Conservation (phyloP, 1,140 invertebrate species). For the Stegodyphus mimosarum region DNA sequence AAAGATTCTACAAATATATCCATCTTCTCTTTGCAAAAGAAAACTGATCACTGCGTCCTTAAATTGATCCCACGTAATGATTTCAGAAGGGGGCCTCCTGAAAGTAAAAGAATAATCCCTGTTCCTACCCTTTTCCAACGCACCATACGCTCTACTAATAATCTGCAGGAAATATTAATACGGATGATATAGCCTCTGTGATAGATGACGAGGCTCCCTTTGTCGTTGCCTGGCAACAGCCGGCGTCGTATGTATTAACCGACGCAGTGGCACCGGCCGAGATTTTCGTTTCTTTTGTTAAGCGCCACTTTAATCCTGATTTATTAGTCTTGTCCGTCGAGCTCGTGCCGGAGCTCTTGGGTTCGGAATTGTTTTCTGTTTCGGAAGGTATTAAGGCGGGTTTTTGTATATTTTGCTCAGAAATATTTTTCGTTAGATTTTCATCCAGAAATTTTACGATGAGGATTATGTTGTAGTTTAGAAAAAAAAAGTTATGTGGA, state of each 20-base stretch:
- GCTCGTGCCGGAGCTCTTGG: not conserved
- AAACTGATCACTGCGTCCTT: too few species aligned
- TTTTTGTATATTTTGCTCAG: not conserved
- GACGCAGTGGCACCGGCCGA: constrained; percentile 29
- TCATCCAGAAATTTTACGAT: not conserved
- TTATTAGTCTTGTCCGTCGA: constrained; percentile 29
- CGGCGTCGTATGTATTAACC: constrained; percentile 36
- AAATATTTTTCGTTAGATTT: not conserved
- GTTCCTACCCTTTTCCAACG: too few species aligned
- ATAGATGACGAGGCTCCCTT: constrained; percentile 31
- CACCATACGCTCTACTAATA: constrained; percentile 5
- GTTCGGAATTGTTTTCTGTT: constrained; percentile 1
- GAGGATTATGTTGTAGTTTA: too few species aligned
- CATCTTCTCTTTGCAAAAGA: too few species aligned
- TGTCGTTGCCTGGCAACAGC: constrained; percentile 47
- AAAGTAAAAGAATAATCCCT: too few species aligned
- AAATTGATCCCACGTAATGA: too few species aligned
- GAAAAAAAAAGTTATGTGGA: too few species aligned
- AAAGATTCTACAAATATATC: too few species aligned
- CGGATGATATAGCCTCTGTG: constrained; percentile 32
- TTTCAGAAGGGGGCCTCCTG: too few species aligned
- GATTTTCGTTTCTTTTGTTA: constrained; percentile 54
- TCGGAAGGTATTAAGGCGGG: constrained; percentile 11
- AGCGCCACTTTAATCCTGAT: constrained; percentile 51
- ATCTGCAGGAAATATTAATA: constrained; percentile 48